A percentile compares a stretch with the other conserved stretches of the same genome.
Evolutionary conservation across 2,113 vertebrate genomes (phyloP).

Genomic region (Heptranchias perlo): DNA sequence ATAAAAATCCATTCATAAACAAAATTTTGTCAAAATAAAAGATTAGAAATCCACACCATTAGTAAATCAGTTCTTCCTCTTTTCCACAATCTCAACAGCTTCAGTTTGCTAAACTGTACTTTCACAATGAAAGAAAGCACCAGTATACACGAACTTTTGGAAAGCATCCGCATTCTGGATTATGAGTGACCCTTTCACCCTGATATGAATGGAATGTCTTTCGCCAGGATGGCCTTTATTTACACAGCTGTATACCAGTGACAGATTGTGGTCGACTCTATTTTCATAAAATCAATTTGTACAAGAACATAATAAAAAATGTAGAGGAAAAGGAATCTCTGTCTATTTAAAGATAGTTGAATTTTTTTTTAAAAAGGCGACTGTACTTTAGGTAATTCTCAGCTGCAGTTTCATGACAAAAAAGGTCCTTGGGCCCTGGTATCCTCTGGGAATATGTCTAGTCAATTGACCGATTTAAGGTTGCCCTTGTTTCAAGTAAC

Average conservation of each 20-base stretch:
- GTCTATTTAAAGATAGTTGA: not conserved
- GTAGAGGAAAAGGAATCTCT: not conserved
- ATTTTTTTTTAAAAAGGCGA: not conserved
- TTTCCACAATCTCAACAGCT: not conserved
- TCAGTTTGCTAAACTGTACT: not conserved
- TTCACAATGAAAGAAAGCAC: not conserved
- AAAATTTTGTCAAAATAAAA: too few species aligned
- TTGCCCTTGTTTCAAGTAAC: not conserved
- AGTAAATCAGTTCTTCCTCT: not conserved
- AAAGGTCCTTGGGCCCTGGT: not conserved
- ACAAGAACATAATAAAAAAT: not conserved
- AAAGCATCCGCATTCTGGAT: not conserved
- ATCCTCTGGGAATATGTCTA: not conserved
- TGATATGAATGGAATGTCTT: not conserved
- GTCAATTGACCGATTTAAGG: not conserved
- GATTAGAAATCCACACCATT: too few species aligned
- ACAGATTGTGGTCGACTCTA: not conserved
- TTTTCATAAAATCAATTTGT: not conserved
- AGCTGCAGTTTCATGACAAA: not conserved
- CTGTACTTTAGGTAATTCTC: not conserved
- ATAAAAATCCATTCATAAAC: too few species aligned
- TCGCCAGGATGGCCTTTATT: not conserved
- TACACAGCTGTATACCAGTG: slow-evolving; percentile 11
- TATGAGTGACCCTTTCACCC: not conserved
- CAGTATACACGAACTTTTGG: not conserved